A percentile compares a stretch with the other conserved stretches of the same genome.
phyloP scores from a whole-genome alignment of 2,113 vertebrate genomes.

The Sarotherodon lohbergeri region DNA sequence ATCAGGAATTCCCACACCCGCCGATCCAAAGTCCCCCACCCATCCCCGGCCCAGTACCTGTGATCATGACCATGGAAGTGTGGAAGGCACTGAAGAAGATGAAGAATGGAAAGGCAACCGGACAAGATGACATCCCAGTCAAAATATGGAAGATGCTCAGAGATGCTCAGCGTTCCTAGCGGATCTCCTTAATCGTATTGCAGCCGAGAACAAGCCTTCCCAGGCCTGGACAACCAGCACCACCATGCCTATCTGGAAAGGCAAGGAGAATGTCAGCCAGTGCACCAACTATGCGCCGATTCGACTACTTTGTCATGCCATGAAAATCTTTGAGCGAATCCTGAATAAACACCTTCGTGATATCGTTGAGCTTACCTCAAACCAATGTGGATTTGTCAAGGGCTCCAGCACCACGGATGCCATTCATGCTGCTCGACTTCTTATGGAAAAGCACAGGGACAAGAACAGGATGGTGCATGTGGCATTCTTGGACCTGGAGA shows the following conservation, averaged over 20 bases:
- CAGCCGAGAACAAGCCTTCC: not conserved
- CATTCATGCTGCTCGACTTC: not conserved
- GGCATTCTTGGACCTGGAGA: not conserved
- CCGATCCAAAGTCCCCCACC: not conserved
- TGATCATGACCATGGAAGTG: not conserved
- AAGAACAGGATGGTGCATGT: not conserved
- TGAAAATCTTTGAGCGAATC: not conserved
- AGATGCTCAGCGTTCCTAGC: not conserved
- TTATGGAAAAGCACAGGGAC: not conserved
- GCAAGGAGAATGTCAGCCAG: not conserved
- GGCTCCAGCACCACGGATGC: not conserved
- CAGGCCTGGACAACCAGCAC: not conserved
- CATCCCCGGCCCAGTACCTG: not conserved
- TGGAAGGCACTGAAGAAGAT: not conserved
- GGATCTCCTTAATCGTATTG: not conserved
- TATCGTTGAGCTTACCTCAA: not conserved
- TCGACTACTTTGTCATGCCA: not conserved
- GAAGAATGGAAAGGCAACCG: not conserved
- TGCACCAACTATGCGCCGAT: not conserved
- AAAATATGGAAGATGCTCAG: not conserved
- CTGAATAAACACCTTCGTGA: not conserved
- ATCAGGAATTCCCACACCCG: not conserved
- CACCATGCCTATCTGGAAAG: not conserved
- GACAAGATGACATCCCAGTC: not conserved
- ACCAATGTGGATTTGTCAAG: not conserved